phyloP scores from a whole-genome alignment of 2,888 invertebrate species.

The Acrobasis consociella region DNA sequence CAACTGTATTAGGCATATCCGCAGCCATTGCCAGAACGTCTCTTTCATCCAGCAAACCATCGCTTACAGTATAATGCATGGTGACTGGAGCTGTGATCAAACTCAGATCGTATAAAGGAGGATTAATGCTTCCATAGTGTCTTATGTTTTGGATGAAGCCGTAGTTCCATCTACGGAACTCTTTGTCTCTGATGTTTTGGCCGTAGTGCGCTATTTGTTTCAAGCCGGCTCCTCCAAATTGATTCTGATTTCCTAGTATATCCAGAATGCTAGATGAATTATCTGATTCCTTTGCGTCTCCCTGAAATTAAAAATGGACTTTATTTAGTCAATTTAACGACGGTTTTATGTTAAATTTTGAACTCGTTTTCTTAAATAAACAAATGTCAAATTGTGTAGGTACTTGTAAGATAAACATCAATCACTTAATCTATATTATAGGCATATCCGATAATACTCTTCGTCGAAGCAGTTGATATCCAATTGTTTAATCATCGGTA shows the following conservation, averaged over 20 bases:
- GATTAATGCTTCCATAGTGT: conserved; percentile 45
- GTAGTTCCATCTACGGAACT: conserved; percentile 57
- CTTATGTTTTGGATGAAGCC: conserved; percentile 44
- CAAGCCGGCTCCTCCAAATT: conserved; percentile 48
- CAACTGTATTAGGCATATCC: conserved; percentile 52
- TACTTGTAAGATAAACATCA: too few relatives aligned
- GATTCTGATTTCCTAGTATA: conserved; percentile 21
- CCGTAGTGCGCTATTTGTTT: conserved; percentile 67
- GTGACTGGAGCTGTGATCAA: conserved; percentile 50
- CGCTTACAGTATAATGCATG: conserved; percentile 60
- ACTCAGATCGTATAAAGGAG: conserved; percentile 55
- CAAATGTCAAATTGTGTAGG: too few relatives aligned
- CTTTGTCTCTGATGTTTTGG: conserved; percentile 58
- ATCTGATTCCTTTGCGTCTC: not conserved
- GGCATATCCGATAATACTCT: too few relatives aligned
- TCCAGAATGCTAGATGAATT: not conserved
- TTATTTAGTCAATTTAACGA: too few relatives aligned
- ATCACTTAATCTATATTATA: too few relatives aligned
- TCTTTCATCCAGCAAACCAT: conserved; percentile 50
- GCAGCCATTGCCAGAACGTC: conserved; percentile 60
- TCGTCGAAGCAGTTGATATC: too few relatives aligned
- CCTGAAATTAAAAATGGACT: not conserved
- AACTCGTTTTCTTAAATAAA: too few relatives aligned
- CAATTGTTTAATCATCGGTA: too few relatives aligned
- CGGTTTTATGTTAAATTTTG: too few relatives aligned